phyloP scores from a whole-genome alignment of 2,113 vertebrate species.

The Oreotragus oreotragus region DNA sequence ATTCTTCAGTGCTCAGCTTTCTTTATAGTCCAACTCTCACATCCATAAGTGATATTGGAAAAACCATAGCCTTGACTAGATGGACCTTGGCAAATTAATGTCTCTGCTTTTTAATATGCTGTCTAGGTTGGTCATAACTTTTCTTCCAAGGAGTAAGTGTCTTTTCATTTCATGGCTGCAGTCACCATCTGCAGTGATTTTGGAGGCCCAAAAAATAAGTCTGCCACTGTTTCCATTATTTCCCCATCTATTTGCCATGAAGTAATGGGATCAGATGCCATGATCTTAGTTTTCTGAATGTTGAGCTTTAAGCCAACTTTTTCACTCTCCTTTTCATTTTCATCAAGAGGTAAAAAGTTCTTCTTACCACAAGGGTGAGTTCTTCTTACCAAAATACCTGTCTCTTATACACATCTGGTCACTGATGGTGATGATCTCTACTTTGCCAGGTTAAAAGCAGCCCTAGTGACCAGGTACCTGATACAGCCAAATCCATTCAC shows the following conservation, averaged over 20 bases:
- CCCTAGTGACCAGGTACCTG: not conserved
- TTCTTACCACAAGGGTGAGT: not conserved
- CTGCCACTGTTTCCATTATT: not conserved
- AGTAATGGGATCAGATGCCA: not conserved
- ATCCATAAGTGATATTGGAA: not conserved
- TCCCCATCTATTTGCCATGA: not conserved
- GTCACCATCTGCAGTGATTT: not conserved
- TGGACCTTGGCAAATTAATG: not conserved
- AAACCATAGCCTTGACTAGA: not conserved
- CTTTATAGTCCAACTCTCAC: not conserved
- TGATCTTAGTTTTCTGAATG: not conserved
- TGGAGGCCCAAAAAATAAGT: not conserved
- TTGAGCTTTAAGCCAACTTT: not conserved
- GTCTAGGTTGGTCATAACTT: not conserved
- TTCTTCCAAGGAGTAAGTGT: not conserved
- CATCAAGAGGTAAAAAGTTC: not conserved
- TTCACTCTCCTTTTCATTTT: not conserved
- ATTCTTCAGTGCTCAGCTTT: not conserved
- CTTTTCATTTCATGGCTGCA: not conserved
- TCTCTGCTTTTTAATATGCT: not conserved
- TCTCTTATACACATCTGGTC: no score
- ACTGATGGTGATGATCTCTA: not conserved
- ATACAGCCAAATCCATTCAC: not conserved
- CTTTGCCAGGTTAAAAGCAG: not conserved
- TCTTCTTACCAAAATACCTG: not conserved